Conservation (phyloP, 1,140 invertebrate genomes). For the Aphelenchoides fujianensis region DNA sequence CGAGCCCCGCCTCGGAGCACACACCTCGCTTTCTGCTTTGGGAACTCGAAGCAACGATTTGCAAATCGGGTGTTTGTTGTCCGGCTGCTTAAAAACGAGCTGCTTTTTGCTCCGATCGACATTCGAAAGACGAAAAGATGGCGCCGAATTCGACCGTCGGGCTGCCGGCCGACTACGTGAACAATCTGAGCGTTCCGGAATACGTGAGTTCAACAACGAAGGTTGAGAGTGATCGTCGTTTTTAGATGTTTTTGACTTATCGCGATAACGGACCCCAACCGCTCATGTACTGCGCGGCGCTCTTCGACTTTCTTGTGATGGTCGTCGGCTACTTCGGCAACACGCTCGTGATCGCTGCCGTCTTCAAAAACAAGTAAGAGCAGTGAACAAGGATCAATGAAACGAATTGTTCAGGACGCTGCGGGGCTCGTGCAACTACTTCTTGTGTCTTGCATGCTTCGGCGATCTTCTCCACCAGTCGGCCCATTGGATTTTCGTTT, state of each 20-base stretch:
- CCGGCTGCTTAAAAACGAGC: neutral
- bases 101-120: neutral
- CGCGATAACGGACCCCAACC: neutral
- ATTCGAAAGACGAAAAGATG: neutral
- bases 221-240: neutral
- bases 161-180: neutral
- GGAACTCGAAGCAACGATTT: neutral
- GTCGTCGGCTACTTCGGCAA: slow-evolving; percentile 13
- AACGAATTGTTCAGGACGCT: too few species aligned
- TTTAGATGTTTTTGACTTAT: slow-evolving; percentile 17
- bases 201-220: neutral
- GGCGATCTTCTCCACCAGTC: slow-evolving; percentile 17
- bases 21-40: neutral
- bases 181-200: slow-evolving; percentile 14
- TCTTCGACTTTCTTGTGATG: neutral
- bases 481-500: neutral
- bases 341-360: slow-evolving; percentile 1
- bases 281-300: neutral
- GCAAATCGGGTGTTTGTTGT: neutral
- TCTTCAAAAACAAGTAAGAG: slow-evolving; percentile 11
- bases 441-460: slow-evolving; percentile 11
- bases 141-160: neutral
- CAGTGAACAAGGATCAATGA: too few species aligned
- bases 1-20: neutral
- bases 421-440: slow-evolving; percentile 19